phyloP scores from a whole-genome alignment of 2,888 invertebrate genomes.

The Trissonchulus latispiculum region DNA sequence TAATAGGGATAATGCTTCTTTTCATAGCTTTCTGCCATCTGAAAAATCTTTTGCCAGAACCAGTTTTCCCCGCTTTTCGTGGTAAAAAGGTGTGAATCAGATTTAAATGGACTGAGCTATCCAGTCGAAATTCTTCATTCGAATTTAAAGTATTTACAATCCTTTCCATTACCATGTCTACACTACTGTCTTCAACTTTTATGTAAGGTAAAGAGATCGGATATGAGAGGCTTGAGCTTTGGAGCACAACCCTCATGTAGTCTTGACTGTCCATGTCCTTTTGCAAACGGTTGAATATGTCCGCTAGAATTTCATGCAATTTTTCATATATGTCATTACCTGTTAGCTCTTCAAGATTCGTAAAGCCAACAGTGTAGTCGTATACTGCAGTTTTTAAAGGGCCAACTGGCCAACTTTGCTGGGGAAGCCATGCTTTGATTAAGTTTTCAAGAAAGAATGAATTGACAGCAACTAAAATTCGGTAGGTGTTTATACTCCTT shows the following conservation, averaged over 20 bases:
- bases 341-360: neutral
- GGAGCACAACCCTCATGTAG: conserved; percentile 7
- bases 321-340: neutral
- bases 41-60: too few relatives aligned
- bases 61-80: neutral
- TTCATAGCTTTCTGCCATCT: too few relatives aligned
- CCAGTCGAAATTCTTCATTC: conserved; percentile 1
- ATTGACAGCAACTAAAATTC: too few relatives aligned
- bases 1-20: neutral
- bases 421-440: too few relatives aligned
- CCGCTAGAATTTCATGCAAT: neutral
- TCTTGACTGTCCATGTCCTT: neutral
- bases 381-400: neutral
- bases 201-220: conserved; percentile 11
- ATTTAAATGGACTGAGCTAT: neutral
- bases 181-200: neutral
- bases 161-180: conserved; percentile 7
- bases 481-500: too few relatives aligned
- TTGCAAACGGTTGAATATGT: neutral
- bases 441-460: too few relatives aligned
- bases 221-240: neutral
- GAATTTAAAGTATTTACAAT: neutral
- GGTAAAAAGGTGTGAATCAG: conserved; percentile 14
- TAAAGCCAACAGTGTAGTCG: neutral
- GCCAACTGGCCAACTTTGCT: too few relatives aligned